Conservation (phyloP, 2,888 invertebrate genomes). For the Gymnoscelis rufifasciata region DNA sequence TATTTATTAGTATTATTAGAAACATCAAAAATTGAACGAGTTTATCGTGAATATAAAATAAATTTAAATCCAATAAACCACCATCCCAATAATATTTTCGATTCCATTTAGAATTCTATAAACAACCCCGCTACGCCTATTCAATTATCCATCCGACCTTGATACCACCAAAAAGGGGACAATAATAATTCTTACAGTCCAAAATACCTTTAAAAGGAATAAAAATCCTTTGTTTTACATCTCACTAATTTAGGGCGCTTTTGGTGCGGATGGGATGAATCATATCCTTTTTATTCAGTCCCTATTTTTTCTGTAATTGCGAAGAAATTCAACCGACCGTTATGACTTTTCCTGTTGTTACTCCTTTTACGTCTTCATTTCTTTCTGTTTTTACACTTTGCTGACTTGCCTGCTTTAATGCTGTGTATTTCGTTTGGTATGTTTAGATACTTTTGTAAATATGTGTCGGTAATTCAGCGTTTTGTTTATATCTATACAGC, state of each 20-base stretch:
- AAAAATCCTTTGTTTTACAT: conserved; percentile 19
- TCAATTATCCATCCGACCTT: conserved; percentile 5
- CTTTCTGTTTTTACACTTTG: conserved; percentile 1
- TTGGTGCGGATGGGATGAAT: conserved; percentile 19
- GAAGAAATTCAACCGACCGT: conserved; percentile 14
- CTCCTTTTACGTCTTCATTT: conserved; percentile 13
- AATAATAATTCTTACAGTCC: conserved; percentile 8
- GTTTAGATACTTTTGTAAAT: neutral
- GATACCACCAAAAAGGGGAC: conserved; percentile 4
- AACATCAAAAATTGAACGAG: too few species aligned
- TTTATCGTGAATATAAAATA: neutral
- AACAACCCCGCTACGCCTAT: conserved; percentile 7
- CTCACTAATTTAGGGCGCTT: conserved; percentile 19
- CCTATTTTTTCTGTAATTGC: conserved; percentile 21
- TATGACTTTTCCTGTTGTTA: conserved; percentile 16
- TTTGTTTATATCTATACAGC: too few species aligned
- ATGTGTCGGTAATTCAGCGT: too few species aligned
- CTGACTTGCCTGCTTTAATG: neutral
- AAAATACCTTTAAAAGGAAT: conserved; percentile 14
- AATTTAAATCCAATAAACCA: neutral
- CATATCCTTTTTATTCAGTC: conserved; percentile 15
- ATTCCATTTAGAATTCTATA: neutral
- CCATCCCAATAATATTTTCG: neutral
- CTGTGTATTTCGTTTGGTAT: neutral
- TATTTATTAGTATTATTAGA: too few species aligned